A percentile compares a stretch with the other conserved stretches of the same genome.
Evolutionary conservation across 2,888 invertebrate species (phyloP).

Genomic region (Julus scandinavius): DNA sequence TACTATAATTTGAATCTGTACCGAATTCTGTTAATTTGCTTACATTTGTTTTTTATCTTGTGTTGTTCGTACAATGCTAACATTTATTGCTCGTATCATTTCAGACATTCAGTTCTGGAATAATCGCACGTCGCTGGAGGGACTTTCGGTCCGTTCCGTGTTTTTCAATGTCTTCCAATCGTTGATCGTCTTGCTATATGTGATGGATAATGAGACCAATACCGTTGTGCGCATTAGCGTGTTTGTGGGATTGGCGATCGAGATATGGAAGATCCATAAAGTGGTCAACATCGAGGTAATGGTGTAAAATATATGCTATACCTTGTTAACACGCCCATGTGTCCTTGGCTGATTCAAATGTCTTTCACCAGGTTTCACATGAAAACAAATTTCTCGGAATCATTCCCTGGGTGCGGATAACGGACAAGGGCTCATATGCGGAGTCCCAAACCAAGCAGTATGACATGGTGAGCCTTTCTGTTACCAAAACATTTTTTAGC

Average conservation of each 20-base stretch:
- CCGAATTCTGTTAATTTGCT: too few relatives aligned
- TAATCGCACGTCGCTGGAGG: slow-evolving; percentile 94
- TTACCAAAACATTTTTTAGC: too few relatives aligned
- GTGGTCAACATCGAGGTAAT: slow-evolving; percentile 69
- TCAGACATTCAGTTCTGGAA: slow-evolving; percentile 99
- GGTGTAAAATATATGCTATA: neutral
- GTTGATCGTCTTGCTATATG: slow-evolving; percentile 92
- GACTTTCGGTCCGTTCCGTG: slow-evolving; percentile 95
- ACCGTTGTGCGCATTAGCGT: slow-evolving; percentile 94
- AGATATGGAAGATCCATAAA: slow-evolving; percentile 99
- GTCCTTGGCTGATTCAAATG: neutral
- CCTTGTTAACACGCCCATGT: neutral
- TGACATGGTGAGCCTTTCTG: slow-evolving; percentile 71
- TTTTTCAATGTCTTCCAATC: slow-evolving; percentile 99
- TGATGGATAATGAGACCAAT: slow-evolving; percentile 98
- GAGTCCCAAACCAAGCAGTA: slow-evolving; percentile 93
- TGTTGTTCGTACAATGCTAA: too few relatives aligned
- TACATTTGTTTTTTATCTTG: too few relatives aligned
- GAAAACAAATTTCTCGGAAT: slow-evolving; percentile 80
- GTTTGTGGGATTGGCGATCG: slow-evolving; percentile 92
- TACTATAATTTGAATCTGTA: too few relatives aligned
- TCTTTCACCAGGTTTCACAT: slow-evolving; percentile 72
- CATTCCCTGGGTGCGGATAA: slow-evolving; percentile 82
- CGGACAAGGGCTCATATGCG: slow-evolving; percentile 96
- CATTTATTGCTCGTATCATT: slow-evolving; percentile 50